Percentiles rank a stretch among this genome's conserved stretches.
Evolutionary conservation across 2,113 vertebrate species (phyloP).

Genomic region (Gyps fulvus): DNA sequence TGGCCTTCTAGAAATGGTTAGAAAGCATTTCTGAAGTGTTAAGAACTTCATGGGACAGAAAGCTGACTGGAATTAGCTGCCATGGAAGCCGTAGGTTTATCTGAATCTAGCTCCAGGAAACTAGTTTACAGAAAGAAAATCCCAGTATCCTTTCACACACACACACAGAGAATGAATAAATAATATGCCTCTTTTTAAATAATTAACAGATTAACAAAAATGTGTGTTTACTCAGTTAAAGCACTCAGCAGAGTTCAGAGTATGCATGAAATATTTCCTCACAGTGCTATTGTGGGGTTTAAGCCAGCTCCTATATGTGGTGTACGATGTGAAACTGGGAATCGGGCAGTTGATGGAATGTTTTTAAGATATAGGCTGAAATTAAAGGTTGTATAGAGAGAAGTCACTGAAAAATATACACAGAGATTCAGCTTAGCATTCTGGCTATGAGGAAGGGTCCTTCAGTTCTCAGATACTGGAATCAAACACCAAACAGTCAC

Average conservation of each 20-base stretch:
- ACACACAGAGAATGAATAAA: not conserved
- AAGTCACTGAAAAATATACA: not conserved
- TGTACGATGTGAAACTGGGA: not conserved
- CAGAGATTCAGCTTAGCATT: not conserved
- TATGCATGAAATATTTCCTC: not conserved
- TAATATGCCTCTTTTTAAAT: not conserved
- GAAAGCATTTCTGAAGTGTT: not conserved
- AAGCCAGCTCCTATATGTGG: not conserved
- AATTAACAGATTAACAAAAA: not conserved
- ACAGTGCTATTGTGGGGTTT: accelerated
- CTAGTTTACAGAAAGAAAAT: not conserved
- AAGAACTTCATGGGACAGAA: not conserved
- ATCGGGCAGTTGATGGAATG: not conserved
- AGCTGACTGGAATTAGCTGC: not conserved
- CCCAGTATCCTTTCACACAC: not conserved
- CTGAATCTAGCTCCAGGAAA: not conserved
- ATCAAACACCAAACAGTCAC: not conserved
- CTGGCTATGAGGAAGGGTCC: not conserved
- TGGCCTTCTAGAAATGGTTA: not conserved
- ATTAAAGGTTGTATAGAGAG: not conserved
- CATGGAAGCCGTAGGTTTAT: not conserved
- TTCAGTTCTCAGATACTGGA: not conserved
- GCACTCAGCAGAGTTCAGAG: not conserved
- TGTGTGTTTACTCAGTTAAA: not conserved
- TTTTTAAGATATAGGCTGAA: not conserved